Evolutionary conservation across 2,113 vertebrate genomes (phyloP), one percentile per base, ranked within the genome.

Genomic region (Hylia prasina): DNA sequence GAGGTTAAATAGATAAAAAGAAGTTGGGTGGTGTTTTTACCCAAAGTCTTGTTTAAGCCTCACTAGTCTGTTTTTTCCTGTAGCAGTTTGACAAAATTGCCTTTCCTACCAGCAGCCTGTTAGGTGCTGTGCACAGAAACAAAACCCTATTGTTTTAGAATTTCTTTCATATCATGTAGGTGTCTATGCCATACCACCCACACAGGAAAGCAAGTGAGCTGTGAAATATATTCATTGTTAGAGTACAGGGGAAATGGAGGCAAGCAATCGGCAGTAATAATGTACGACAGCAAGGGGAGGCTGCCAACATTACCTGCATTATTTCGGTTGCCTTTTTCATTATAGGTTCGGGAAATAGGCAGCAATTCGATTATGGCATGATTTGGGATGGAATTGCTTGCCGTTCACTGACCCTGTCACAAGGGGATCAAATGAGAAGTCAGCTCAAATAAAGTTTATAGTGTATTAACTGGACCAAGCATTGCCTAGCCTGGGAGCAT

Each of bases 221-320:
- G 98, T 99, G 98, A 99, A 99, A 99, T 99, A 98, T 98, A 99
- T 99, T 99, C 98, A 99, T 99, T 99, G 98, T 99, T 98, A 98
- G 98, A 98, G 98, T 97, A 97, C 97, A 92, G 96, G 98, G 98
- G 98, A 98, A 98, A 98, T 98, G 98, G 98, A 98, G 98, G 98
- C 98, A 96, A 98, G 98, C 98, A 98, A 98, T 98, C 98, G 98
- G 98, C 98, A 98, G 98, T 98, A 98, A 98, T 98, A 98, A 98
- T 98, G 98, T 98, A 98, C 97, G 98, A 98, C 98, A 98, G 98
- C 97, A 85, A 97, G 97, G 98, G 98, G 98, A 98, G 98, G 96
- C 97, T 94, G 98, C 97, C 98, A 96, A 98, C 98, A 98, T 98
- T 98, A 98, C 98, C 98, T 98, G 98, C 98, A 98, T 99, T 98